Conservation (phyloP, 2,888 invertebrate species). For the Sphaerophoria taeniata region DNA sequence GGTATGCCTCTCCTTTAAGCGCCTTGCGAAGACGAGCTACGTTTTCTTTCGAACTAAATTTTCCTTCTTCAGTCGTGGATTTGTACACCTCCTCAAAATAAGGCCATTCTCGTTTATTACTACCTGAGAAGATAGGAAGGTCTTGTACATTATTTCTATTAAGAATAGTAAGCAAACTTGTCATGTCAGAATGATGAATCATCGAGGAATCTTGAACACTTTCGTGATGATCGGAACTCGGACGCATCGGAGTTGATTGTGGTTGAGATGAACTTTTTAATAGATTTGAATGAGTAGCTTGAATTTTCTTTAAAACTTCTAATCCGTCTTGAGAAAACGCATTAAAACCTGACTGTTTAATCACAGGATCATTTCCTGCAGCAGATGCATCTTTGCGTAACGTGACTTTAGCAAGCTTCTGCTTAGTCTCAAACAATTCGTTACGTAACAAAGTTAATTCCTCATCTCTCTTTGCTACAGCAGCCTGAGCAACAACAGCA, state of each 20-base stretch:
- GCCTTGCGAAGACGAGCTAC: conserved; percentile 2
- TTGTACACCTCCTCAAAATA: too few species aligned
- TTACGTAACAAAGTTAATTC: neutral
- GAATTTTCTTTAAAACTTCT: too few species aligned
- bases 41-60: neutral
- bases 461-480: neutral
- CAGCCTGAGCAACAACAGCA: conserved; percentile 15
- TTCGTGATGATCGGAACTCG: too few species aligned
- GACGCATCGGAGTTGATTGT: neutral
- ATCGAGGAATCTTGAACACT: too few species aligned
- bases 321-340: neutral
- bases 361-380: too few species aligned
- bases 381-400: too few species aligned
- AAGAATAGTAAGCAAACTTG: neutral
- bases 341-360: too few species aligned
- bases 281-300: neutral
- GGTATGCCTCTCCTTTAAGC: conserved; percentile 13
- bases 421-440: neutral
- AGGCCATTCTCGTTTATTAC: neutral
- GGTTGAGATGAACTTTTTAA: neutral
- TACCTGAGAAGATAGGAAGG: neutral
- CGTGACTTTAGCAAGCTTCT: neutral
- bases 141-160: conserved; percentile 2
- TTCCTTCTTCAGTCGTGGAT: neutral
- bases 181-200: neutral